Base-by-base conservation (phyloP, 2,888 invertebrate species). In the Stegophylla sp. region DNA sequence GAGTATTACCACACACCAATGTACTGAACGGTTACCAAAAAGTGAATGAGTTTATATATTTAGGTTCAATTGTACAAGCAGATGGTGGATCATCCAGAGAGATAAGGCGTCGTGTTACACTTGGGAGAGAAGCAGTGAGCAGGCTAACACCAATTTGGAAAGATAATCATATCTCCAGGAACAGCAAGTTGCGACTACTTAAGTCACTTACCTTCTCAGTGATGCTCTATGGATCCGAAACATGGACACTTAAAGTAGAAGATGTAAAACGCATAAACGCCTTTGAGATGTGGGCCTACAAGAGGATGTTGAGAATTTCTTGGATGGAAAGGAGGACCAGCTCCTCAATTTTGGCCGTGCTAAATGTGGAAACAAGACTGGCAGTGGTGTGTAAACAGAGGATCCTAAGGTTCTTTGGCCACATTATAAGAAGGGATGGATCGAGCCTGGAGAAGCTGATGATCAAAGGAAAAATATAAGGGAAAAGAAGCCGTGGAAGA, bases 161-260 rank as follows among this genome's bases (percentile, higher is more conserved):
- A 1, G 51, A 69, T 69, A 69, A 69, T 28, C 69, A 69, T 69
- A 69, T 51, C 51, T 69, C 69, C n/a, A n/a, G n/a, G n/a, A n/a
- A n/a, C n/a, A n/a, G n/a, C n/a, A n/a, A n/a, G n/a, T n/a, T n/a
- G n/a, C n/a, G n/a, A n/a, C n/a, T n/a, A n/a, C n/a, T n/a, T n/a
- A n/a, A n/a, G n/a, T n/a, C n/a, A n/a, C n/a, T n/a, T n/a, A n/a
- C n/a, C 69, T 51, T 51, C 28, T 51, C 48, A 48, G 67, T 43
- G 10, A 66, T 66, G 66, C 66, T 43, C 15, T 69, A 51, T 17
- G 26, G 69, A 69, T 69, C 48, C 10, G 26, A 67, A 67, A 67
- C 45, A 67, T 67, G 45, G 43, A 45, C 45, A 67, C 67, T 67
- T 23, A 43, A 67, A 67, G 43, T 23, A 45, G 45, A 45, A 45